These are phyloP conservation scores for Alsophila aescularia DNA, from an alignment of 2,888 invertebrate genomes.

Conservation along the genomic window DNA sequence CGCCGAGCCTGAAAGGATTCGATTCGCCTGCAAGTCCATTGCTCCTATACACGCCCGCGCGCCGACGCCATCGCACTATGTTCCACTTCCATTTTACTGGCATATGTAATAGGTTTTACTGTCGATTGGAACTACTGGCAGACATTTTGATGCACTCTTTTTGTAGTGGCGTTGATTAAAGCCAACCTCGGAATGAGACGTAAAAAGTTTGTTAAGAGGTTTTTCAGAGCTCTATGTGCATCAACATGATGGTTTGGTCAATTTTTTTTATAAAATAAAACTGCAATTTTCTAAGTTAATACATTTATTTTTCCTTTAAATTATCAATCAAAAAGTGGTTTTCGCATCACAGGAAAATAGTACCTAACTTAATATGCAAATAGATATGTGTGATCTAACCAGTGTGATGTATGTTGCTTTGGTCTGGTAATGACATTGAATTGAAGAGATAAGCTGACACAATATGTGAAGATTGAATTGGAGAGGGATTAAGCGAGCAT, in stretches of 20 bases:
- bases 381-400: background rate
- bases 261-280: too few relatives aligned
- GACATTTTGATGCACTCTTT: background rate
- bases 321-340: too few relatives aligned
- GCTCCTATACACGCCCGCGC: background rate
- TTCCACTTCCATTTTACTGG: background rate
- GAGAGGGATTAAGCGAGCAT: background rate
- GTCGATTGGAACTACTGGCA: background rate
- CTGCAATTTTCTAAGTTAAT: too few relatives aligned
- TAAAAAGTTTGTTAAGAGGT: background rate
- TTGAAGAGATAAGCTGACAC: background rate
- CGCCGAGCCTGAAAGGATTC: conserved; percentile 26
- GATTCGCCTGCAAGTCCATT: conserved; percentile 20
- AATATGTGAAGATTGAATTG: background rate
- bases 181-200: background rate
- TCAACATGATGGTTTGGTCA: too few relatives aligned
- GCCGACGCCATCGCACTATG: background rate
- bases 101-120: background rate
- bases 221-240: too few relatives aligned
- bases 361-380: too few relatives aligned
- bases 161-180: background rate
- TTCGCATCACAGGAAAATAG: too few relatives aligned
- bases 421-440: background rate
- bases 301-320: too few relatives aligned
- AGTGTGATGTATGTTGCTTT: background rate